Evolutionary conservation across 2,113 vertebrate genomes (phyloP), one percentile per base, ranked within the genome.

Genomic region (Salvator merianae): DNA sequence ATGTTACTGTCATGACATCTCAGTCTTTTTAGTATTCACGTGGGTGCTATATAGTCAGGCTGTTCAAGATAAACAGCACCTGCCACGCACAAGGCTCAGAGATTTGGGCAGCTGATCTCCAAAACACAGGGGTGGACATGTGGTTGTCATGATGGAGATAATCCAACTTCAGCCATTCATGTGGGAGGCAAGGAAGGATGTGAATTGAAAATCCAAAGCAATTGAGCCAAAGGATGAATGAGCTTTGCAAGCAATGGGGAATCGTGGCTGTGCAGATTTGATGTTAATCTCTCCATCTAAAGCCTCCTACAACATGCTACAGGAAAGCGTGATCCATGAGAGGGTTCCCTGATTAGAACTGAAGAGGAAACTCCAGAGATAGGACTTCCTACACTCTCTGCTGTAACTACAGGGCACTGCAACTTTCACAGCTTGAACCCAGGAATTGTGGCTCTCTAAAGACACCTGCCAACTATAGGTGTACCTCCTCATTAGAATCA

Each of bases 151-250:
- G 38, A 79, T 32, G n/a, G 68, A 72, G 83, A 79, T 85, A 79
- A 85, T 85, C 77, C 77, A 73, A 20, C 24, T 30, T 34, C 38
- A 73, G 69, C 55, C 77, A 85, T 85, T 85, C 83, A 85, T 73
- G 40, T 63, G 2, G 40, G 77, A 85, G 34, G 77, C 55, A 79
- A 79, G 70, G 77, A 79, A 85, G 70, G 69, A 73, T 66, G 83
- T 85, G 83, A 79, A 85, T 85, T 79, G 83, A 79, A 79, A 85
- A 85, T 85, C 83, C 83, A 53, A 73, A 79, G 83, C 55, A 79
- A 85, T 79, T 73, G 77, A 85, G 83, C 55, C 69, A 30, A 78
- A 72, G 83, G 69, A 85, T 85, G 83, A 85, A 79, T 79, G 68
- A 79, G 77, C 59, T 85, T 85, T 72, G 59, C 69, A 73, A 63